Percentiles rank a stretch among this genome's conserved stretches.
Conservation (phyloP, 2,888 invertebrate species). For the Blastobasis adustella region DNA sequence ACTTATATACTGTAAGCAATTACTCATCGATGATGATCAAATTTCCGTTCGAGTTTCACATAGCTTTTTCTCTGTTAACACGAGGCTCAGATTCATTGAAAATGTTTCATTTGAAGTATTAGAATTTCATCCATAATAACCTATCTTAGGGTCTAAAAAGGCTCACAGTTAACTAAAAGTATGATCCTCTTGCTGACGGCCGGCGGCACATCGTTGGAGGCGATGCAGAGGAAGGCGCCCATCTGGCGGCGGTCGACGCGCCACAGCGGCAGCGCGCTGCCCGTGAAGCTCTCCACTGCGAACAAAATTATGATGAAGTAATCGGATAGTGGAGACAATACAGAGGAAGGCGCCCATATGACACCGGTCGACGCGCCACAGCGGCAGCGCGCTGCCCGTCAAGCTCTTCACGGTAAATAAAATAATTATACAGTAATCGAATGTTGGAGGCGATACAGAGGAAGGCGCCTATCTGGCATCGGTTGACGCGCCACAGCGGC, state of each 20-base stretch:
- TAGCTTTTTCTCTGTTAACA: not conserved
- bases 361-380: constrained; percentile 82
- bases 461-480: constrained; percentile 93
- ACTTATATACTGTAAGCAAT: too few relatives aligned
- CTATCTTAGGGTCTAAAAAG: constrained; percentile 2
- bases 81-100: not conserved
- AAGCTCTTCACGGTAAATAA: constrained; percentile 78
- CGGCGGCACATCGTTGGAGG: constrained; percentile 93
- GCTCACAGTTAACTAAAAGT: constrained; percentile 93
- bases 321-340: too few relatives aligned
- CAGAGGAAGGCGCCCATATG: too few relatives aligned
- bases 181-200: constrained; percentile 92
- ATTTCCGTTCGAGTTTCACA: not conserved
- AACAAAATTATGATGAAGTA: constrained; percentile 5
- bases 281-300: constrained; percentile 84
- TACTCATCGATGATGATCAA: too few relatives aligned
- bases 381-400: constrained; percentile 75
- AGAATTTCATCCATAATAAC: not conserved
- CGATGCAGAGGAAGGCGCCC: constrained; percentile 94
- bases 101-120: not conserved
- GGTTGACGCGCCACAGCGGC: constrained; percentile 83
- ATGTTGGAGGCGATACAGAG: constrained; percentile 78
- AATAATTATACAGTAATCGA: not conserved
- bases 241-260: constrained; percentile 91
- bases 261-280: constrained; percentile 75